Evolutionary conservation across 2,888 invertebrate species (phyloP), one percentile per base, ranked within the genome.

Genomic region (Drosophila mimica): DNA sequence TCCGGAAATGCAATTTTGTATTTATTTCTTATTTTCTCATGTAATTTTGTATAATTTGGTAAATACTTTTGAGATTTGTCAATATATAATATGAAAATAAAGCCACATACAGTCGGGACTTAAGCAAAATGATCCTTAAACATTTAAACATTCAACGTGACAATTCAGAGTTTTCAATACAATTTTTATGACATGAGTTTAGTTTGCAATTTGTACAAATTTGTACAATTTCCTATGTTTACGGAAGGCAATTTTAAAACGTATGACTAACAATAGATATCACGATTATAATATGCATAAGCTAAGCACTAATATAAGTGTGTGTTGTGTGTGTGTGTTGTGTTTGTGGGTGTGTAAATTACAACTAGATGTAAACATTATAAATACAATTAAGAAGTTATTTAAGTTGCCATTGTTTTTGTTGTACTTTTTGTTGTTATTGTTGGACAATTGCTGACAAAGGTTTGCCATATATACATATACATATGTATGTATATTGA

Each of bases 1-100:
- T n/a, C 53, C 51, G 68, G 62, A 79, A 62, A 75, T 64, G 48
- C 57, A 64, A 70, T 78, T 77, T 80, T 59, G 65, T 72, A 74
- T 74, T 65, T 64, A 71, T 71, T 66, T 57, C 4, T 15, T 46
- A n/a, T 46, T 20, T 46, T 25, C 25, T 25, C 20, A 15, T 8
- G 15, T 46, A 46, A 20, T 54, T 38, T 28, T 48, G 25, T 57
- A 17, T 46, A 56, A 49, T 65, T 60, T 76, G 36, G 54, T 57
- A 52, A 72, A 67, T 63, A 67, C 63, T 67, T 65, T 72, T 49
- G 69, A 61, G 59, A 65, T 70, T 62, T 51, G 34, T 63, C 49
- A 67, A 53, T 59, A 25, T 48, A 52, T 43, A 34, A 34, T 15
- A 9, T 53, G 30, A 3, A 33, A 67, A 63, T 53, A 4, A 58